Base-by-base conservation (phyloP, 2,797 vertebrate species). In the Channallabes apus region DNA sequence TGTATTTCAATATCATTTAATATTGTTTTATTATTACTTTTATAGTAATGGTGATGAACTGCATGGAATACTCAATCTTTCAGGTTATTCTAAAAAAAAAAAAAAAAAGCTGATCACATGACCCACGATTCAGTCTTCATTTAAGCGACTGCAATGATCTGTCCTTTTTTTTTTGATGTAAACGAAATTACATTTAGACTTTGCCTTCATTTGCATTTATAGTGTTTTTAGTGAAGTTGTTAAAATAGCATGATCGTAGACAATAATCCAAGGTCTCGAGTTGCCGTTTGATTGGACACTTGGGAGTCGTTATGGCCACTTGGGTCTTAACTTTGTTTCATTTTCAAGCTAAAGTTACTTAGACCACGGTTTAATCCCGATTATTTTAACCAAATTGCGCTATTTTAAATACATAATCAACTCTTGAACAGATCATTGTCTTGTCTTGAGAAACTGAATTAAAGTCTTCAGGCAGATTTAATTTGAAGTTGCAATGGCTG, bases 121-220 rank as follows among this genome's bases (percentile, higher is more conserved):
- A 80, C 56, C 84, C 86, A 84, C 65, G 27, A 72, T 79, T 87
- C 89, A 86, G 84, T 93, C 91, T 92, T 87, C 92, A 87, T 89
- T 90, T 81, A 89, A 77, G 89, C 91, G 87, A 65, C 27, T 71
- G 69, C 84, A 78, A 86, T 84, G 73, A 38, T 79, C 73, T 82
- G 4, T 59, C 89, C 90, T 91, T 85, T 41, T 46, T 46, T 41
- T 41, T 41, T 80, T 83, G 76, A 90, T 92, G 89, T 88, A 89
- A 91, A 92, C 91, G 67, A 46, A 80, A 80, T 85, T 76, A 51
- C 87, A 90, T 93, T 92, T 91, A 90, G 89, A 92, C 89, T 89
- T 81, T 87, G 82, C 27, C 72, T 83, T 87, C 85, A 93, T 94
- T 94, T 93, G 91, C 92, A 94, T 94, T 94, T 93, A 93, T 91